phyloP scores from a whole-genome alignment of 2,113 vertebrate species.

The Scomber japonicus region DNA sequence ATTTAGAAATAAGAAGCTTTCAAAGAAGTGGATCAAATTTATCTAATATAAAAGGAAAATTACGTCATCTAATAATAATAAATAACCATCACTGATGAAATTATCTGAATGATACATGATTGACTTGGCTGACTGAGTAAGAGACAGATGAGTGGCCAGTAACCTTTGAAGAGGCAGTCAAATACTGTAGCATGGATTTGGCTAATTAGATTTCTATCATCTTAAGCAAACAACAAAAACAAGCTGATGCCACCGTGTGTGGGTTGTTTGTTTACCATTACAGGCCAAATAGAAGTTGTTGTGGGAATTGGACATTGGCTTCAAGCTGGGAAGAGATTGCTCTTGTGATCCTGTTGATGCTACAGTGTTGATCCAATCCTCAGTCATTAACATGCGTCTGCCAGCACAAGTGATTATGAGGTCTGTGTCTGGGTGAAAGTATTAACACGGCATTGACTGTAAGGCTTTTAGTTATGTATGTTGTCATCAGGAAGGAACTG shows the following conservation, averaged over 20 bases:
- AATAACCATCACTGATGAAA: not conserved
- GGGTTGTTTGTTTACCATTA: not conserved
- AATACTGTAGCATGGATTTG: conserved; percentile 48
- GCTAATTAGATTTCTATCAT: conserved; percentile 48
- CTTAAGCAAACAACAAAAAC: conserved; percentile 38
- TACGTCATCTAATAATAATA: not conserved
- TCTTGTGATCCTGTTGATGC: not conserved
- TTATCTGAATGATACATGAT: not conserved
- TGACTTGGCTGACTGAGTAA: not conserved
- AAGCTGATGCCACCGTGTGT: not conserved
- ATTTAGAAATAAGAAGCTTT: not conserved
- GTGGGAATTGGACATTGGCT: not conserved
- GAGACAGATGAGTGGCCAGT: not conserved
- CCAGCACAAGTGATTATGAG: conserved; percentile 38
- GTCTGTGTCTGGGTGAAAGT: conserved; percentile 52
- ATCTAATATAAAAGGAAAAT: not conserved
- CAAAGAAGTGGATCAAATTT: not conserved
- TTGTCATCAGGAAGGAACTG: not conserved
- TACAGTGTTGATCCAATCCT: not conserved
- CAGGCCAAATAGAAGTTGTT: conserved; percentile 1
- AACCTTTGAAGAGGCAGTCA: conserved; percentile 36
- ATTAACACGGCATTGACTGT: conserved; percentile 33
- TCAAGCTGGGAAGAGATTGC: conserved; percentile 6
- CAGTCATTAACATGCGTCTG: conserved; percentile 27
- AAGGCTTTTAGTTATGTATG: not conserved